These are phyloP conservation scores for Geococcyx californianus DNA, from an alignment of 2,113 vertebrate species.

Conservation along the genomic window DNA sequence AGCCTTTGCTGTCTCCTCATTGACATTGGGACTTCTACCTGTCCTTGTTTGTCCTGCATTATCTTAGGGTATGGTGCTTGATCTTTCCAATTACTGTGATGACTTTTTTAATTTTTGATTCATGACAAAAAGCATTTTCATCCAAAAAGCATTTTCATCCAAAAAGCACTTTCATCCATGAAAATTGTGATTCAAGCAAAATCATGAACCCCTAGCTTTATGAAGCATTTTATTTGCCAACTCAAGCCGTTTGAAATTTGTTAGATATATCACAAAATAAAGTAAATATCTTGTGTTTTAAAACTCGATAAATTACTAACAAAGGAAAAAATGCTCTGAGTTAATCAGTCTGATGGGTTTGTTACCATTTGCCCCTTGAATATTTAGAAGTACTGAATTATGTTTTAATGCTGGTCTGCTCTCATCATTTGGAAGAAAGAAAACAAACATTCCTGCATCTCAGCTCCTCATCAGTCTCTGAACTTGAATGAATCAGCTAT, in stretches of 20 bases:
- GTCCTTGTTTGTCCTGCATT: not conserved
- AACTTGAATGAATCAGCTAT: slow-evolving; percentile 27
- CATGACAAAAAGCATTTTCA: not conserved
- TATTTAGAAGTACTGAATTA: not conserved
- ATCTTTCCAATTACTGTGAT: not conserved
- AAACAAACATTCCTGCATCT: slow-evolving; percentile 32
- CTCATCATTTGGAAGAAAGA: not conserved
- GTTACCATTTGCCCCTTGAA: not conserved
- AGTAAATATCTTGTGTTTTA: not conserved
- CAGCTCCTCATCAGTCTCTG: slow-evolving; percentile 15
- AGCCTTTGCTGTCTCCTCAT: not conserved
- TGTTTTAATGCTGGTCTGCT: not conserved
- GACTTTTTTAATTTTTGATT: not conserved
- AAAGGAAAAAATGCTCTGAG: not conserved
- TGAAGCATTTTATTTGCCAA: not conserved
- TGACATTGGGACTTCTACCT: not conserved
- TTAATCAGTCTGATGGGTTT: slow-evolving; percentile 25
- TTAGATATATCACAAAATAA: not conserved
- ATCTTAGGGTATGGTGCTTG: not conserved
- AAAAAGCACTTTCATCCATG: not conserved
- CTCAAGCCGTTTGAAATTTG: not conserved
- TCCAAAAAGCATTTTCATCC: not conserved
- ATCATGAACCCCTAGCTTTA: not conserved
- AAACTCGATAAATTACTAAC: slow-evolving; percentile 4
- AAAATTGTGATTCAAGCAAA: not conserved